Base-by-base conservation (phyloP, 2,888 invertebrate species). In the Sceliomorpha sp. region DNA sequence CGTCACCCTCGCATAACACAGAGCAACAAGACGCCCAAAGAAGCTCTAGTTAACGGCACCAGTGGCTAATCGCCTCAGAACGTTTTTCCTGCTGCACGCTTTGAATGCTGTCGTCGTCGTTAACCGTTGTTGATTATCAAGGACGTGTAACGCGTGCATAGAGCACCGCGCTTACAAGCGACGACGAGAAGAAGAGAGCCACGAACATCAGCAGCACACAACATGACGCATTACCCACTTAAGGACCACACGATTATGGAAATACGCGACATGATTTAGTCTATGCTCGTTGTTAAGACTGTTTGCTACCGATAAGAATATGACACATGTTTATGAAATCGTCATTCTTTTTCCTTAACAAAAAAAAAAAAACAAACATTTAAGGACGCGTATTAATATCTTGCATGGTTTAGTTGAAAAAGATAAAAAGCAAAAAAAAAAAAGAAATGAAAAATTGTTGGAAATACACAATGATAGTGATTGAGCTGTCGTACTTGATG, bases 1-100 rank as follows among this genome's bases (percentile, higher is more conserved):
- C 87, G 87, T 66, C 85, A 80, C 70, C 69, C 84, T 50, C 85
- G 88, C 66, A 83, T 85, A 68, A 87, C 80, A 67, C 87, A 80
- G 83, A 90, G 89, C 81, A 88, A 89, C 83, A 91, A 91, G 55
- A 31, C 66, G 89, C 89, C 91, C 77, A 91, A 92, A 79, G 92
- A 92, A 89, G 89, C 92, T 85, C 90, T 93, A 88, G 91, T 93
- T 76, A 93, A 93, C 89, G 93, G 93, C 89, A 91, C 92, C 82
- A 88, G 88, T 85, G 89, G 88, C 84, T 89, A 89, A 83, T 72
- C 64, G 71, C 74, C 63, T 29, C 42, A 24, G 45, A 20, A 45
- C 47, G 36, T 36, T 44, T 7, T 39, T 20, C 34, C 48, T 58
- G 58, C 56, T 59, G 56, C 47, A 48, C 51, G 47, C 40, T 50